Evolutionary conservation across 1,140 invertebrate species (phyloP).

Genomic region (Acromyrmex echinatior): DNA sequence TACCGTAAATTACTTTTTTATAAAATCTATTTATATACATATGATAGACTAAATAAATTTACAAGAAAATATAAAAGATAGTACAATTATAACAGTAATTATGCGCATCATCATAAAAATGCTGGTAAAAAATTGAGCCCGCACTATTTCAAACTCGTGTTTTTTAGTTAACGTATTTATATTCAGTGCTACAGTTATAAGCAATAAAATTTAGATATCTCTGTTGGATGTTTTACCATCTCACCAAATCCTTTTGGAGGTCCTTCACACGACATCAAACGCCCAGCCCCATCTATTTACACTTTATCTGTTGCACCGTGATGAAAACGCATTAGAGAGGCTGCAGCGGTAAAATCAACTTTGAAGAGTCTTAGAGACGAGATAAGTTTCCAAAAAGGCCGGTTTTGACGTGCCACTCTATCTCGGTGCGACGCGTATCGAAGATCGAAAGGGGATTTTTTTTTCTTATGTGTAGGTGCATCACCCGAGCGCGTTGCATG

Average conservation of each 20-base stretch:
- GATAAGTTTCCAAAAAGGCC: slow-evolving; percentile 66
- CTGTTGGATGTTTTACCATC: not conserved
- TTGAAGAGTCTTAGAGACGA: slow-evolving; percentile 50
- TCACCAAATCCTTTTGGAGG: slow-evolving; percentile 16
- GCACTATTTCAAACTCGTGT: not conserved
- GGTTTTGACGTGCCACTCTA: slow-evolving; percentile 45
- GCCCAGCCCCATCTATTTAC: slow-evolving; percentile 37
- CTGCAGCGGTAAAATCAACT: slow-evolving; percentile 59
- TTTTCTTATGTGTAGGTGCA: slow-evolving; percentile 19
- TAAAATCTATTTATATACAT: no score
- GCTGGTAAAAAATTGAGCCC: not conserved
- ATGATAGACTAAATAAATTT: not conserved
- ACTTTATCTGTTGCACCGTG: slow-evolving; percentile 66
- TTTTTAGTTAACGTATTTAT: slow-evolving; percentile 6
- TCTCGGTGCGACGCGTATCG: slow-evolving; percentile 1
- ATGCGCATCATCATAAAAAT: not conserved
- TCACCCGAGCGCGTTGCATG: not conserved
- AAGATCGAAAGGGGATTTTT: slow-evolving; percentile 36
- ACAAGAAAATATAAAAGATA: not conserved
- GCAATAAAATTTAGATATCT: slow-evolving; percentile 36
- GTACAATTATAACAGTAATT: not conserved
- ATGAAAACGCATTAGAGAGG: slow-evolving; percentile 62
- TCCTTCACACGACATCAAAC: slow-evolving; percentile 11
- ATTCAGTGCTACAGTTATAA: slow-evolving; percentile 36
- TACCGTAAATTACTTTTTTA: not conserved